phyloP scores from a whole-genome alignment of 1,140 invertebrate genomes.

The Macrobrachium rosenbergii region DNA sequence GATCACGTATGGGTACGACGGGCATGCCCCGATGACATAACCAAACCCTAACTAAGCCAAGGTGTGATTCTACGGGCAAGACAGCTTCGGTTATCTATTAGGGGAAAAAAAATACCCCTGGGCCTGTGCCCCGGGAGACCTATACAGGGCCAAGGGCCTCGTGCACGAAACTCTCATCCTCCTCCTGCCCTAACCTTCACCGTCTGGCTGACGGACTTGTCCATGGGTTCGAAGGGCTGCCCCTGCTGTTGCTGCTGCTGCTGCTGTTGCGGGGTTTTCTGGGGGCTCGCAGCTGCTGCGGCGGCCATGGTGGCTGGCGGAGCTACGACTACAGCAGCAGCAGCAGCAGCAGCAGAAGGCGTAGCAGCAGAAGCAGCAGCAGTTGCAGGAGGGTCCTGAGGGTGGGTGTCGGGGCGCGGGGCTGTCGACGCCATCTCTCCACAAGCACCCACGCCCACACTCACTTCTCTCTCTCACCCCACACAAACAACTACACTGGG shows the following conservation, averaged over 20 bases:
- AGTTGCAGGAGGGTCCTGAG: constrained; percentile 28
- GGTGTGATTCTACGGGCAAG: too few species aligned
- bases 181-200: constrained; percentile 25
- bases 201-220: constrained; percentile 56
- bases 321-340: neutral
- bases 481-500: constrained; percentile 47
- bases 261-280: constrained; percentile 29
- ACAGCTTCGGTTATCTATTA: neutral
- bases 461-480: constrained; percentile 35
- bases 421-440: constrained; percentile 46
- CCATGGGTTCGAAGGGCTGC: constrained; percentile 52
- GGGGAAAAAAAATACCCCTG: neutral
- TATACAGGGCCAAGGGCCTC: too few species aligned
- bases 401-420: constrained; percentile 53
- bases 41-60: too few species aligned
- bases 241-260: constrained; percentile 32
- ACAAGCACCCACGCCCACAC: constrained; percentile 32
- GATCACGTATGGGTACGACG: too few species aligned
- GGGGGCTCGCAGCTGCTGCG: constrained; percentile 39
- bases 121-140: neutral
- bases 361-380: constrained; percentile 20
- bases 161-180: too few species aligned
- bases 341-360: neutral
- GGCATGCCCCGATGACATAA: too few species aligned
- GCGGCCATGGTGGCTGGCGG: constrained; percentile 37